A percentile compares a stretch with the other conserved stretches of the same genome.
phyloP scores from a whole-genome alignment of 2,113 vertebrate genomes.

The Sinocyclocheilus grahami region DNA sequence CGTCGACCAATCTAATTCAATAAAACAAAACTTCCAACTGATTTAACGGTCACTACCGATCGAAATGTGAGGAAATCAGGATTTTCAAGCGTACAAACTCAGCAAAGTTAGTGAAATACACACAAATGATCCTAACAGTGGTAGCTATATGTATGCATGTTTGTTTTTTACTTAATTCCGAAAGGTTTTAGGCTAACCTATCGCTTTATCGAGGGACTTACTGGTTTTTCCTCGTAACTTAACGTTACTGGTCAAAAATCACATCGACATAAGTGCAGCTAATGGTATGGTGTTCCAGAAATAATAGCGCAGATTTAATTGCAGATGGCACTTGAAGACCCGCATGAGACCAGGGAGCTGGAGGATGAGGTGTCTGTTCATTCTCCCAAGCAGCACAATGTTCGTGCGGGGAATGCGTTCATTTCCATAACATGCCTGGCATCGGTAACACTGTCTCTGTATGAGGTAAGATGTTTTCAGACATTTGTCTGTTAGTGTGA shows the following conservation, averaged over 20 bases:
- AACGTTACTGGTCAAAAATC: not conserved
- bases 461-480: slow-evolving; percentile 39
- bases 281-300: not conserved
- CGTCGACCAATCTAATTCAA: no score
- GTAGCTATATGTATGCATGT: not conserved
- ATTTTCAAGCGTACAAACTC: not conserved
- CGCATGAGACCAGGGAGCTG: not conserved
- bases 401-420: slow-evolving; percentile 26
- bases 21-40: not conserved
- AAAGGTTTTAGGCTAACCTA: not conserved
- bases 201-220: not conserved
- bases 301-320: not conserved
- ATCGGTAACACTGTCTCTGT: slow-evolving; percentile 14
- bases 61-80: no score
- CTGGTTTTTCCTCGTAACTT: not conserved
- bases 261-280: not conserved
- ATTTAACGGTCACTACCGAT: not conserved
- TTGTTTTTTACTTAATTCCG: not conserved
- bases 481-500: no score
- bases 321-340: not conserved
- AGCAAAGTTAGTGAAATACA: not conserved
- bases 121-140: not conserved
- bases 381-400: slow-evolving; percentile 41
- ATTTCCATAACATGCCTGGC: slow-evolving; percentile 15
- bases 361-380: not conserved